Base-by-base conservation (phyloP, 2,797 vertebrate species). In the Labroides dimidiatus region DNA sequence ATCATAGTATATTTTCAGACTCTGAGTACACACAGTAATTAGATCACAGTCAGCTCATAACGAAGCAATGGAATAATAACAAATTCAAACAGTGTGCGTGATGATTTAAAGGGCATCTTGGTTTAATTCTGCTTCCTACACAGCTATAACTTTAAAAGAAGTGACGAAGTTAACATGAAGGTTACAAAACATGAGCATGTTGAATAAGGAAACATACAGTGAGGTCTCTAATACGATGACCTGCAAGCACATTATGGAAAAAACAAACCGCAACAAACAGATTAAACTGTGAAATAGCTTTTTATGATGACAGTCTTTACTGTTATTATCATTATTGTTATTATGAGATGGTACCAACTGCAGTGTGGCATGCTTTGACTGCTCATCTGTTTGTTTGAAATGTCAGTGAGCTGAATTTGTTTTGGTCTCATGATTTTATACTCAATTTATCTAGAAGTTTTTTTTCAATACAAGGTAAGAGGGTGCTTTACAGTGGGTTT, bases 1-100 rank as follows among this genome's bases (percentile, higher is more conserved):
- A 72, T 53, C 16, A 48, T 58, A 82, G 74, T 69, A 66, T 73
- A 66, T 73, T 75, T 47, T 76, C 42, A 37, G 21, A 59, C 39
- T 56, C 64, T 10, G 17, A 64, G 24, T 64, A 41, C 49, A 62
- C 54, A 74, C 23, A 24, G 12, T 71, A 67, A 84, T 75, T 43
- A 52, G 54, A 82, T 80, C 61, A 66, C 6, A 49, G 14, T 44
- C 30, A 47, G 44, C 27, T 20, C 16, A 44, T 37, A 47, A 58
- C 15, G 43, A 52, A 66, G n/a, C 17, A 27, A 17, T 45, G 17
- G 13, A 56, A 66, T 60, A 37, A 44, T 48, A 47, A 17, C 23
- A 33, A 11, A n/a, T 16, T n/a, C 17, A 37, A 53, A 50, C 8
- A 24, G 42, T n/a, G 49, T 20, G 10, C 24, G 16, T n/a, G 37